These are phyloP conservation scores for Xanthostigma xanthostigma DNA, from an alignment of 2,888 invertebrate genomes.

Conservation along the genomic window DNA sequence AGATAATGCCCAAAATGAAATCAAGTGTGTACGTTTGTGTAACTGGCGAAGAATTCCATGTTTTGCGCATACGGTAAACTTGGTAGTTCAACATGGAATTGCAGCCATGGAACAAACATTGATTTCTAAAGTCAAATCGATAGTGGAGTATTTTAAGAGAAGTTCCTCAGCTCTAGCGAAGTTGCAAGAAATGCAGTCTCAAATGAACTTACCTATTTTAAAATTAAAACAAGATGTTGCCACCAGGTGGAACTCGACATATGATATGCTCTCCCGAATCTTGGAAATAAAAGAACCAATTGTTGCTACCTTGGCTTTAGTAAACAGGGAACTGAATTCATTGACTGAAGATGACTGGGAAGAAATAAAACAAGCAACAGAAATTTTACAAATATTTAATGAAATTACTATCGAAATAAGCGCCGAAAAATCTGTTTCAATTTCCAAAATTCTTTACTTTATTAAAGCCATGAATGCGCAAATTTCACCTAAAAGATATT, in stretches of 20 bases:
- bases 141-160: slow-evolving; percentile 3
- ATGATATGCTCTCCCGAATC: slow-evolving; percentile 1
- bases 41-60: no score
- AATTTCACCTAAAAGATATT: no score
- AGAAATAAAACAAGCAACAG: no score
- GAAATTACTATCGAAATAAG: background rate
- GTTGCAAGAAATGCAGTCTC: background rate
- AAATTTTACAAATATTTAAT: background rate
- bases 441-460: no score
- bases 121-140: slow-evolving; percentile 5
- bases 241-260: slow-evolving; percentile 4
- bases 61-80: no score
- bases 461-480: no score
- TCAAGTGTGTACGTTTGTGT: no score
- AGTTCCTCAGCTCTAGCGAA: slow-evolving; percentile 2
- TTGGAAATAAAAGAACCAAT: slow-evolving; percentile 3
- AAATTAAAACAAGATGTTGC: slow-evolving; percentile 4
- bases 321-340: no score
- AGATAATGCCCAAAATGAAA: no score
- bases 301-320: no score
- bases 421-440: slow-evolving; percentile 2
- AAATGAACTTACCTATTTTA: slow-evolving; percentile 3
- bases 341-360: no score
- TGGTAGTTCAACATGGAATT: background rate
- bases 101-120: no score